Conservation (phyloP, 1,140 invertebrate species). For the Euura saliciscinereae region DNA sequence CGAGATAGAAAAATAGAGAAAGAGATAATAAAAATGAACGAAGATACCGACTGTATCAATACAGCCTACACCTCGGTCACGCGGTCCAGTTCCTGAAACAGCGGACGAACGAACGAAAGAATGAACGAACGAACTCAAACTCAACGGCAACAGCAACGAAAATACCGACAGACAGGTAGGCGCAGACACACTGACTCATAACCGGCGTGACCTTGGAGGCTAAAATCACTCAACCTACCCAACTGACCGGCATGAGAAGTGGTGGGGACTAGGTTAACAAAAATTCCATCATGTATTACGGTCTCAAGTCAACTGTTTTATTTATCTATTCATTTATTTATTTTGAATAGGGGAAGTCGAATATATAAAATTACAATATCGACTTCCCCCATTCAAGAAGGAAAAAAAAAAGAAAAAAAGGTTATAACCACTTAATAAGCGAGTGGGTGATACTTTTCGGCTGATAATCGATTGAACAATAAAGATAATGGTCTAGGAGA, state of each 20-base stretch:
- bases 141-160: neutral
- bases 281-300: neutral
- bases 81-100: neutral
- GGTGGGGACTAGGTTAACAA: conserved; percentile 4
- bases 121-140: too few species aligned
- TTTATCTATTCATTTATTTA: too few species aligned
- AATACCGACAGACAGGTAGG: neutral
- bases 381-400: too few species aligned
- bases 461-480: too few species aligned
- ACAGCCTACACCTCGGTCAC: neutral
- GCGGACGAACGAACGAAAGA: too few species aligned
- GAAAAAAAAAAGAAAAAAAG: too few species aligned
- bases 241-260: neutral
- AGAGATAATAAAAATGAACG: neutral
- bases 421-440: too few species aligned
- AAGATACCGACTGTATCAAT: neutral
- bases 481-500: too few species aligned
- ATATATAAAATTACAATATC: too few species aligned
- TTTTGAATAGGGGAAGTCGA: too few species aligned
- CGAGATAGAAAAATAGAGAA: neutral
- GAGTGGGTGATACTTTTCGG: too few species aligned
- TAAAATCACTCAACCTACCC: conserved; percentile 5
- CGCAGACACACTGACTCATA: conserved; percentile 6
- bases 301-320: too few species aligned
- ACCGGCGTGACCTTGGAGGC: conserved; percentile 2